Evolutionary conservation across 2,797 vertebrate species (phyloP), one percentile per base, ranked within the genome.

Genomic region (Poeciliopsis gracilis): DNA sequence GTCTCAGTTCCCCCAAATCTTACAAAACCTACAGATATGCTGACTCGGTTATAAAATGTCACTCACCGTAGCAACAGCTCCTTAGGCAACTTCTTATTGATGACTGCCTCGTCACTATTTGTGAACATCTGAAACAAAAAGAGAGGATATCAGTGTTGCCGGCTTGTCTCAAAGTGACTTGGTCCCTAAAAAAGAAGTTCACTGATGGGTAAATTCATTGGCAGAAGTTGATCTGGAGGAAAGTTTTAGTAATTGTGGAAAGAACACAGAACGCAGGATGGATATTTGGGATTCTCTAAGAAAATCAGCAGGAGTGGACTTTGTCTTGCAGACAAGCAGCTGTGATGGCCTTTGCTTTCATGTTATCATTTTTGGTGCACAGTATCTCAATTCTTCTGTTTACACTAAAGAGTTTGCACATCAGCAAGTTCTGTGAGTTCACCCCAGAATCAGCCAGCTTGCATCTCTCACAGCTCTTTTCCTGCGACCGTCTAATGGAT

Each of bases 81-180:
- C 94, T 99, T 99, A 3, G 98, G 98, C 88, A 99, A 95, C 92
- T 99, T 99, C 91, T 98, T 99, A 95, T 99, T 99, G 95, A 99
- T 99, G 76, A 96, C 96, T 38, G 98, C 98, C 94, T 99, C 98
- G 30, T 99, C 98, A 0, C 96, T 98, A 95, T 97, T 99, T 91
- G 98, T 98, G 97, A 99, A 99, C 98, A 99, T 99, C 98, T 99
- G 95, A 81, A 92, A 91, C 36, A n/a, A 74, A 70, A 36, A 47
- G 87, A 75, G 78, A 72, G 77, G 85, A 72, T 2, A 71, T 92
- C 75, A 91, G 77, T 66, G 55, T 41, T 5, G 72, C 78, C 67
- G 45, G 55, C n/a, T 15, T 15, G 43, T 72, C 59, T 80, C 10
- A 79, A 63, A 43, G 73, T 23, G 33, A 61, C 73, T 13, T 13